These are phyloP conservation scores for Dendrocincla tyrannina DNA, from an alignment of 2,797 vertebrate species.

Conservation along the genomic window DNA sequence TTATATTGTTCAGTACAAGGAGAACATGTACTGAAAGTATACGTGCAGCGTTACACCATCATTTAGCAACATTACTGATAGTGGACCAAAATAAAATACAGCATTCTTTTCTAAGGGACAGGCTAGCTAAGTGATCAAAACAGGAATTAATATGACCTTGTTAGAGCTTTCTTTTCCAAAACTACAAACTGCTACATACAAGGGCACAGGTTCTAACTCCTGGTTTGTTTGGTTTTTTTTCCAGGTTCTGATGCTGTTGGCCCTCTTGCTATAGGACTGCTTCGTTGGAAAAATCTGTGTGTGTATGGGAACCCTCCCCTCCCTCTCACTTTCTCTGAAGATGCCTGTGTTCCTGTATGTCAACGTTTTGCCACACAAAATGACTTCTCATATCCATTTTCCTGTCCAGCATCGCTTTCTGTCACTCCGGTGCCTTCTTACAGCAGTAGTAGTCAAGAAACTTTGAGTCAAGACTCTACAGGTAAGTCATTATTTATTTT, in stretches of 20 bases:
- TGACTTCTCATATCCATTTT: slow-evolving; percentile 81
- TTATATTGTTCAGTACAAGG: neutral
- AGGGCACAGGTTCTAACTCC: neutral
- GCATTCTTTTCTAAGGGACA: neutral
- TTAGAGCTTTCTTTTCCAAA: neutral
- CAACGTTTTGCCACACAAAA: slow-evolving; percentile 63
- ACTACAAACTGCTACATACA: neutral
- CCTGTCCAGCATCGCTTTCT: slow-evolving; percentile 89
- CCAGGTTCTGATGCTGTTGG: slow-evolving; percentile 83
- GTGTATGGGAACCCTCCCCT: slow-evolving; percentile 65
- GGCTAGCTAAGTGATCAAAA: neutral
- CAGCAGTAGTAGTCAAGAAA: slow-evolving; percentile 86
- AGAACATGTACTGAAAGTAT: neutral
- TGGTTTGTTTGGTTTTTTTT: neutral
- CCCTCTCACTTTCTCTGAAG: slow-evolving; percentile 66
- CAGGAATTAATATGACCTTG: neutral
- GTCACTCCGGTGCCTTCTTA: slow-evolving; percentile 86
- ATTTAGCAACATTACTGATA: neutral
- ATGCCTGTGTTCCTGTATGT: slow-evolving; percentile 72
- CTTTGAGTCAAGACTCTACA: slow-evolving; percentile 83
- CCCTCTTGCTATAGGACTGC: slow-evolving; percentile 82
- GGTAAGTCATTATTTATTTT: slow-evolving; percentile 69
- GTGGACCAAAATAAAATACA: neutral
- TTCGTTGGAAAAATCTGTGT: slow-evolving; percentile 84
- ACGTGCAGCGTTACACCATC: neutral